Percentiles rank a stretch among this genome's conserved stretches.
phyloP scores from a whole-genome alignment of 2,888 invertebrate genomes.

The Escarpia spicata region DNA sequence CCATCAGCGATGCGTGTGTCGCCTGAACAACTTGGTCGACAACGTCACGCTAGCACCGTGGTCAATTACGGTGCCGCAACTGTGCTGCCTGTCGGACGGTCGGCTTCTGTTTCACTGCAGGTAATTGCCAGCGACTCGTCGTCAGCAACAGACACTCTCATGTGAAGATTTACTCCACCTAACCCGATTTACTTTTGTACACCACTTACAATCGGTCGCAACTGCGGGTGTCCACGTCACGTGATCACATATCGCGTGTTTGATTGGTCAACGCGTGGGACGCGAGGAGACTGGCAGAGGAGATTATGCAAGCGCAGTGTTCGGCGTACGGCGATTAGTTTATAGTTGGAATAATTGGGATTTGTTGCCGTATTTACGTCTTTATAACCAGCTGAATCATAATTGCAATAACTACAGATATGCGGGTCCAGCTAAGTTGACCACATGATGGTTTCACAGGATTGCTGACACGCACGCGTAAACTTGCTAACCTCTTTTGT shows the following conservation, averaged over 20 bases:
- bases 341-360: constrained; percentile 1
- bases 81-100: background rate
- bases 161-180: background rate
- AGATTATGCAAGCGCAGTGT: background rate
- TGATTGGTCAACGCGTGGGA: background rate
- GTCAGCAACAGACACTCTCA: constrained; percentile 13
- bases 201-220: constrained; percentile 13
- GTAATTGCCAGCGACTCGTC: background rate
- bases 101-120: background rate
- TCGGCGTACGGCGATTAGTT: background rate
- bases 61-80: background rate
- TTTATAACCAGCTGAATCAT: background rate
- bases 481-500: background rate
- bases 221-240: constrained; percentile 16
- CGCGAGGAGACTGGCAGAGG: background rate
- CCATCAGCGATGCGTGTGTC: no score
- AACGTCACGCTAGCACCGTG: background rate
- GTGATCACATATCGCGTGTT: background rate
- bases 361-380: background rate
- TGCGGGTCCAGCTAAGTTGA: background rate
- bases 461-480: background rate
- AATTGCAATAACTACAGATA: constrained; percentile 12
- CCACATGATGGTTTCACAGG: background rate
- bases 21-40: background rate
- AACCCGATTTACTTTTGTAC: constrained; percentile 16